Evolutionary conservation across 2,113 vertebrate genomes (phyloP), one percentile per base, ranked within the genome.

Genomic region (Thalassoma bifasciatum): DNA sequence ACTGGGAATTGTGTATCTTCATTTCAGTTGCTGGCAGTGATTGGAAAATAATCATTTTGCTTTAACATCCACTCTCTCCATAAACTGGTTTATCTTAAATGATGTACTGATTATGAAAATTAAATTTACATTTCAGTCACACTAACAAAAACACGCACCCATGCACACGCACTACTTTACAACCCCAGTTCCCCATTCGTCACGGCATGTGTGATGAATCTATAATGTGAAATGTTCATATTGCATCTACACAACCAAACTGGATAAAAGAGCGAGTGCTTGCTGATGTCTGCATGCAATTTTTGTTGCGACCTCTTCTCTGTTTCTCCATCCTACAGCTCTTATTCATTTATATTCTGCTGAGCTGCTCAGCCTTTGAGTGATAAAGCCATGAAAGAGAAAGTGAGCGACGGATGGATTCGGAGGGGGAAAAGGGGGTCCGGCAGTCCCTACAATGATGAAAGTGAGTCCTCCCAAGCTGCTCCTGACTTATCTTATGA

Each of bases 401-500:
- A 54, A 81, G 76, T 58, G 80, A 79, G 81, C 60, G 76, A 84
- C 75, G 83, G 77, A 71, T 72, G 53, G 74, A 79, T 70, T 81
- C 54, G 58, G 77, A 68, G 23, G 30, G 52, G 64, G 47, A 56
- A 65, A 71, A 65, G 79, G 66, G 86, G 69, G 84, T 91, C 89
- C 79, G 47, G 80, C 75, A 74, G 58, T 66, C 76, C 59, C 30
- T 49, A 62, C 65, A 75, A 69, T 81, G 88, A 90, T 89, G 80
- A 92, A 87, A 92, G 88, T 79, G 62, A 90, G 85, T 82, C 84
- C 81, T 82, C 67, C 86, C 58, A 11, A 89, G 89, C 84, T 51
- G 81, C 89, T 88, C 79, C 79, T 79, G 72, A 71, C 90, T 91
- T 90, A 91, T 91, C 89, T 86, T 61, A 85, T 61, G 69, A 83